Conservation (phyloP, 2,113 vertebrate genomes). For the Silurus asotus region DNA sequence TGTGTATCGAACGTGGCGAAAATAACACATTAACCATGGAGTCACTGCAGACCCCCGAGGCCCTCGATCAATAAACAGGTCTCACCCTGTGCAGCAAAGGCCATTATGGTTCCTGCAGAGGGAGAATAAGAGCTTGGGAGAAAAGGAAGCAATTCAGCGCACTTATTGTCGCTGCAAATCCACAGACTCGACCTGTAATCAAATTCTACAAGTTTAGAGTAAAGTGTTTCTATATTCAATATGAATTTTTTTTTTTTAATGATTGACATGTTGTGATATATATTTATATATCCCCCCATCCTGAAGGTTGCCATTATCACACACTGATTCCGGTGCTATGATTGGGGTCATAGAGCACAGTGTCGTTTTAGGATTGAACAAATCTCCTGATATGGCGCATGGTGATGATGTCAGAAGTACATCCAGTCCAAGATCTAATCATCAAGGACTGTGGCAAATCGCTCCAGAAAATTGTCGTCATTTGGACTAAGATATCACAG, state of each 20-base stretch:
- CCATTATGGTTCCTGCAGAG: neutral
- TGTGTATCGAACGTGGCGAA: neutral
- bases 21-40: slow-evolving; percentile 21
- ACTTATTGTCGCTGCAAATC: neutral
- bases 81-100: slow-evolving; percentile 20
- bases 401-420: neutral
- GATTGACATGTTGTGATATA: neutral
- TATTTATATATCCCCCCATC: neutral
- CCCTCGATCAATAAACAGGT: slow-evolving; percentile 12
- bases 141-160: neutral
- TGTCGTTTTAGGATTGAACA: neutral
- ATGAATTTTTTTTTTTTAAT: neutral
- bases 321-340: neutral
- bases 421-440: neutral
- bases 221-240: neutral
- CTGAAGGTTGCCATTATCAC: neutral
- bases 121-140: slow-evolving; percentile 16
- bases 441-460: neutral
- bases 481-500: neutral
- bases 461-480: neutral
- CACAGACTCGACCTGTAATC: neutral
- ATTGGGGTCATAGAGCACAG: neutral
- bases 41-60: slow-evolving; percentile 15
- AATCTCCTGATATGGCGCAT: neutral
- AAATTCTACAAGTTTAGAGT: neutral